phyloP scores from a whole-genome alignment of 2,797 vertebrate species.

The Cuculus canorus region DNA sequence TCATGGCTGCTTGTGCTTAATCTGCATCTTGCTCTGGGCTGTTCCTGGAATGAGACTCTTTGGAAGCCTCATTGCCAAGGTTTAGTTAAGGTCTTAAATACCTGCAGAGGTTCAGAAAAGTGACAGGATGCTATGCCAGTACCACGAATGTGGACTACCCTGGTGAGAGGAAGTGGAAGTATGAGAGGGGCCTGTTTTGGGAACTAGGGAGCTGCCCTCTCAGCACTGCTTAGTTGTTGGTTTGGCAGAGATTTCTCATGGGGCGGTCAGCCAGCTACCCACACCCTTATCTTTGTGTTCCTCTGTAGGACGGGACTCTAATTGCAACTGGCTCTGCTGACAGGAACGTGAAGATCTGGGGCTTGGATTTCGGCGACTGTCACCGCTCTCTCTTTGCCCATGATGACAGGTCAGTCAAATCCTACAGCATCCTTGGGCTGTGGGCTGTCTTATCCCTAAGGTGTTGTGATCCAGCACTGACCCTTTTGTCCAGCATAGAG shows the following conservation, averaged over 20 bases:
- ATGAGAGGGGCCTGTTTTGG: background rate
- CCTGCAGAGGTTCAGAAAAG: background rate
- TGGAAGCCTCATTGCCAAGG: background rate
- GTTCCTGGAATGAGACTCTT: background rate
- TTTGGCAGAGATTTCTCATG: background rate
- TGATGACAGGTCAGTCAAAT: constrained; percentile 89
- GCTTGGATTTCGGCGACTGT: constrained; percentile 97
- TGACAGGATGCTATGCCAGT: background rate
- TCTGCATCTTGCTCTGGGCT: background rate
- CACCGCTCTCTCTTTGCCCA: constrained; percentile 97
- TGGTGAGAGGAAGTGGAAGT: background rate
- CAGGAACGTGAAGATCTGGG: constrained; percentile 97
- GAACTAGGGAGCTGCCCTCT: background rate
- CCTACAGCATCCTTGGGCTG: background rate
- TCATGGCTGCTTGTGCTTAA: background rate
- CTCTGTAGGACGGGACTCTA: constrained; percentile 85
- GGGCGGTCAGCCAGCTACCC: background rate
- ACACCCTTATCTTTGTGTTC: background rate
- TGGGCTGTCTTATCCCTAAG: background rate
- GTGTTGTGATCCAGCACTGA: background rate
- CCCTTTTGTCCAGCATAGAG: background rate
- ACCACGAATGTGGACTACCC: background rate
- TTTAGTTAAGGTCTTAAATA: background rate
- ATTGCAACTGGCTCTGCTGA: constrained; percentile 96
- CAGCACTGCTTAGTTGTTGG: background rate